A percentile compares a stretch with the other conserved stretches of the same genome.
Conservation (phyloP, 1,140 invertebrate genomes). For the Halesus radiatus region DNA sequence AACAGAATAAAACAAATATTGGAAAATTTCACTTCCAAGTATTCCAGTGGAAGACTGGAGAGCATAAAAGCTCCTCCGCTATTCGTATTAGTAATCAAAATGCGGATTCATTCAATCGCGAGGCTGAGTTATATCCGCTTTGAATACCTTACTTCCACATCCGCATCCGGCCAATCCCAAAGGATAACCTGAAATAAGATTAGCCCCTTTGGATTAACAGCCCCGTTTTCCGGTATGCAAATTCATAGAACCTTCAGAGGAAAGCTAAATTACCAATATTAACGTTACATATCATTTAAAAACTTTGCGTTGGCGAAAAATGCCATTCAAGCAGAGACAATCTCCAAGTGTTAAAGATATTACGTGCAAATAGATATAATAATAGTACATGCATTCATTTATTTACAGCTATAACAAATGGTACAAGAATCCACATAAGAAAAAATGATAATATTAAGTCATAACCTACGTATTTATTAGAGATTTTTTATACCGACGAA, state of each 20-base stretch:
- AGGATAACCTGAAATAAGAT: slow-evolving; percentile 40
- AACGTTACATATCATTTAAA: too few relatives aligned
- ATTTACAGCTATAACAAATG: too few relatives aligned
- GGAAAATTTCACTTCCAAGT: neutral
- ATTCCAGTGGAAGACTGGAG: neutral
- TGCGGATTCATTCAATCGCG: slow-evolving; percentile 30
- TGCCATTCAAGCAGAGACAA: too few relatives aligned
- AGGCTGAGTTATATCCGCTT: slow-evolving; percentile 23
- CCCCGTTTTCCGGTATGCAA: slow-evolving; percentile 12
- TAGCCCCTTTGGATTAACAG: slow-evolving; percentile 34
- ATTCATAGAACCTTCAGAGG: neutral
- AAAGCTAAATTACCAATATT: neutral
- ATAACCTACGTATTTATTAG: too few relatives aligned
- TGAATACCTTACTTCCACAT: slow-evolving; percentile 2
- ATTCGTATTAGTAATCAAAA: slow-evolving; percentile 33
- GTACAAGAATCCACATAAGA: too few relatives aligned
- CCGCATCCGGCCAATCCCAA: slow-evolving; percentile 24
- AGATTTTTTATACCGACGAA: too few relatives aligned
- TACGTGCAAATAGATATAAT: too few relatives aligned
- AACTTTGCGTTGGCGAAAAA: too few relatives aligned
- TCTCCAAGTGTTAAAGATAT: too few relatives aligned
- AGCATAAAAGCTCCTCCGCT: neutral
- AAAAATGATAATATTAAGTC: too few relatives aligned
- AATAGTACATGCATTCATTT: too few relatives aligned
- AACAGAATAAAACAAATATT: too few relatives aligned